A percentile compares a stretch with the other conserved stretches of the same genome.
These are phyloP conservation scores for Plumapathes pennacea DNA, from an alignment of 92 coral and sea anemone genomes.

Conservation along the genomic window DNA sequence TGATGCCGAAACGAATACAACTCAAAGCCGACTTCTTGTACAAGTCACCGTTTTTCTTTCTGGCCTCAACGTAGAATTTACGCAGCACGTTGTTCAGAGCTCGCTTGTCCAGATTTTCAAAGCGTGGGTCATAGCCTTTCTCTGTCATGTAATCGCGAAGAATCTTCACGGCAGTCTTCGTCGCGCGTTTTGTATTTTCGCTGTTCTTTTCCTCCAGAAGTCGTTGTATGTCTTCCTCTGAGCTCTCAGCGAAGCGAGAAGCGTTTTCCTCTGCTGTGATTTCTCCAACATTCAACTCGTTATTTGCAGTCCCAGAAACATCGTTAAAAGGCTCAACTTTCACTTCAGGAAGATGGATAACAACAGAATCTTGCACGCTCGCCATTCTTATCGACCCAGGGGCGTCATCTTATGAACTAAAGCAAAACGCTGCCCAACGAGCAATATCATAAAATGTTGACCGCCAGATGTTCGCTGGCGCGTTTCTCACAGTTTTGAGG, in stretches of 20 bases:
- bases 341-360: constrained; percentile 32
- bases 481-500: background rate
- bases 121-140: constrained; percentile 69
- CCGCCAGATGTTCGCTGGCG: background rate
- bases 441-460: background rate
- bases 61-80: constrained; percentile 87
- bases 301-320: constrained; percentile 17
- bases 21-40: constrained; percentile 91
- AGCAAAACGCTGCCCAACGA: background rate
- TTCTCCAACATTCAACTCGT: constrained; percentile 32
- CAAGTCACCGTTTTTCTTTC: constrained; percentile 90
- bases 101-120: constrained; percentile 66
- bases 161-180: constrained; percentile 76
- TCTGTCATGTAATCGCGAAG: constrained; percentile 86
- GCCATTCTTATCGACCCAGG: background rate
- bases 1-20: constrained; percentile 88
- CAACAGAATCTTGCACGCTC: background rate
- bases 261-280: constrained; percentile 52
- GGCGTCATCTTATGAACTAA: background rate
- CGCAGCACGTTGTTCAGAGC: constrained; percentile 75
- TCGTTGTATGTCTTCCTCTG: constrained; percentile 86
- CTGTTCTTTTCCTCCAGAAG: constrained; percentile 72
- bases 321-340: constrained; percentile 56
- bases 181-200: constrained; percentile 75
- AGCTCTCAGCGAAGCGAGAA: constrained; percentile 72